Percentiles rank a stretch among this genome's conserved stretches.
Evolutionary conservation across 2,888 invertebrate species (phyloP).

Genomic region (Poecilus cupreus): DNA sequence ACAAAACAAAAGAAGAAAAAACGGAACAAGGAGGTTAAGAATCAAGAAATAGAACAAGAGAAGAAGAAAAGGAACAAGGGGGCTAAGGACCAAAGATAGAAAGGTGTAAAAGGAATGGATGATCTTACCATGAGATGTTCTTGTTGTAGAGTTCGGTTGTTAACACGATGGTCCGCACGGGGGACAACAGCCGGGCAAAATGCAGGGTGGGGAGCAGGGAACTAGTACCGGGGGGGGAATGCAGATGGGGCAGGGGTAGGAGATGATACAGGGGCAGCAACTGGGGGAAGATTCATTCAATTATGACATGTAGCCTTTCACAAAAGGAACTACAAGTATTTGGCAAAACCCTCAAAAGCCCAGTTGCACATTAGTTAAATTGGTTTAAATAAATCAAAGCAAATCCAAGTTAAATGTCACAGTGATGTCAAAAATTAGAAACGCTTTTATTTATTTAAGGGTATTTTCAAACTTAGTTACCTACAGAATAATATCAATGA

Average conservation of each 20-base stretch:
- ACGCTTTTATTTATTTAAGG: too few relatives aligned
- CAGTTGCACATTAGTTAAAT: too few relatives aligned
- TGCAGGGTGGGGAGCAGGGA: conserved; percentile 26
- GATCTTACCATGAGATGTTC: background rate
- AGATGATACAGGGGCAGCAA: conserved; percentile 30
- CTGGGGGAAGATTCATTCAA: background rate
- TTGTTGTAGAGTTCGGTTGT: background rate
- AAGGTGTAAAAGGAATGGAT: too few relatives aligned
- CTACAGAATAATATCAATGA: too few relatives aligned
- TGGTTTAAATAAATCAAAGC: too few relatives aligned
- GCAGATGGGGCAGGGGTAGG: conserved; percentile 34
- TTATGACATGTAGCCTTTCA: background rate
- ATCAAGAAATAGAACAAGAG: background rate
- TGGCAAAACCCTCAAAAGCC: too few relatives aligned
- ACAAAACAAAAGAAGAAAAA: background rate
- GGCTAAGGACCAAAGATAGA: too few relatives aligned
- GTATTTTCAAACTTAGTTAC: too few relatives aligned
- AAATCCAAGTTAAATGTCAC: too few relatives aligned
- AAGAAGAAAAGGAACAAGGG: too few relatives aligned
- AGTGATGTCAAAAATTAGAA: too few relatives aligned
- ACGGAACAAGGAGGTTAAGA: background rate
- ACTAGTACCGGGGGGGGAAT: conserved; percentile 41
- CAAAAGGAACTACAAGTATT: too few relatives aligned
- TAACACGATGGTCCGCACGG: conserved; percentile 39
- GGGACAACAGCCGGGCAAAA: conserved; percentile 27